Percentiles rank a stretch among this genome's conserved stretches.
These are phyloP conservation scores for Pelusios castaneus DNA, from an alignment of 2,113 vertebrate species.

Conservation along the genomic window DNA sequence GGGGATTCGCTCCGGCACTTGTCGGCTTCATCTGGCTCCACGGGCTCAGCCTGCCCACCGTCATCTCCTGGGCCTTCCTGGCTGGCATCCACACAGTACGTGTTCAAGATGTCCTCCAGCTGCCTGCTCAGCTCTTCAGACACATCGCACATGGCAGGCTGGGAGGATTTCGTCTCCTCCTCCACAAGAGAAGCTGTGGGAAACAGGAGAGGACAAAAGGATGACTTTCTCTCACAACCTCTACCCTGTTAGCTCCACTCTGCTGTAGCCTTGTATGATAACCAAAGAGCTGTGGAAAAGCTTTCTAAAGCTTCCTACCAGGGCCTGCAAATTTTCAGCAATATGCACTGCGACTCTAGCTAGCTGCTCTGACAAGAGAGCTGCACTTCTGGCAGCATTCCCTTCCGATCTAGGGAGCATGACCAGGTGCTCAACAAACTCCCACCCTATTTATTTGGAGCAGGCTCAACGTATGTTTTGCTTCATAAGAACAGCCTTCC, in stretches of 20 bases:
- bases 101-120: conserved; percentile 94
- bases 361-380: conserved; percentile 40
- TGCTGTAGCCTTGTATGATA: neutral
- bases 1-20: conserved; percentile 72
- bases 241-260: neutral
- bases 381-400: neutral
- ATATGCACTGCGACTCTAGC: neutral
- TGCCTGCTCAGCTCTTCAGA: conserved; percentile 93
- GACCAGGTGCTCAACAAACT: conserved; percentile 21
- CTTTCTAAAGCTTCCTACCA: neutral
- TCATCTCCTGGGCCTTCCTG: conserved; percentile 79
- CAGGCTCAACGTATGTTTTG: rapidly evolving
- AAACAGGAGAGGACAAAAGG: neutral
- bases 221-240: rapidly evolving
- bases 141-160: conserved; percentile 79
- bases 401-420: conserved; percentile 9
- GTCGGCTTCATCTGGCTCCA: conserved; percentile 76
- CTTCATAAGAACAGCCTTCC: neutral
- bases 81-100: conserved; percentile 87
- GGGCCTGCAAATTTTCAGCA: neutral
- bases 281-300: neutral
- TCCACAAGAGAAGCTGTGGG: neutral
- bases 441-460: neutral
- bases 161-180: conserved; percentile 66
- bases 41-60: conserved; percentile 69